Evolutionary conservation across 2,113 vertebrate genomes (phyloP).

Genomic region (Sorex fumeus): DNA sequence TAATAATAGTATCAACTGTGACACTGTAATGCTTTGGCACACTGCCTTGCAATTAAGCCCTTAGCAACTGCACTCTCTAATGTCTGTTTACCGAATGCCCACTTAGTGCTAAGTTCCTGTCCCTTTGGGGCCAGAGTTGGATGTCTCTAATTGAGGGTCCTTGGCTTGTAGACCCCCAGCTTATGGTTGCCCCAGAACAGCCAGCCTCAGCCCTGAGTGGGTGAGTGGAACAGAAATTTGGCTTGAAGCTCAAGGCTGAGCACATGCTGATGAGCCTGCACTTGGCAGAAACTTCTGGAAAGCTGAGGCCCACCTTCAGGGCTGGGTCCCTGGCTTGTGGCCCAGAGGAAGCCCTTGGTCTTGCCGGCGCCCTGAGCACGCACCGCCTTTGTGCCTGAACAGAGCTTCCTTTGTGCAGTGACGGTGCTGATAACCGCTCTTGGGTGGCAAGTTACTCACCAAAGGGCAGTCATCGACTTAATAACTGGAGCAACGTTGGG

Average conservation of each 20-base stretch:
- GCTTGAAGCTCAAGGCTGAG: neutral
- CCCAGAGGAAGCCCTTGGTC: constrained; percentile 42
- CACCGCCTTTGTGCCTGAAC: neutral
- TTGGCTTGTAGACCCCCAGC: neutral
- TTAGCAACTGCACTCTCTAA: neutral
- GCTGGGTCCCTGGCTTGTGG: neutral
- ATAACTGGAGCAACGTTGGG: neutral
- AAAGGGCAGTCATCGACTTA: neutral
- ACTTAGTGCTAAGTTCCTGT: neutral
- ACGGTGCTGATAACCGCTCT: neutral
- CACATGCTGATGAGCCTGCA: neutral
- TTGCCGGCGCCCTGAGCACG: neutral
- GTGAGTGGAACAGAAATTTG: neutral
- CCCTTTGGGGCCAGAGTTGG: neutral
- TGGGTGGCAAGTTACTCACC: neutral
- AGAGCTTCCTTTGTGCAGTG: neutral
- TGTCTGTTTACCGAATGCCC: neutral
- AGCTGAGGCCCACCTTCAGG: neutral
- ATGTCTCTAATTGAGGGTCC: neutral
- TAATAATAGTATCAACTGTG: neutral
- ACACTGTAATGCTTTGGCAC: neutral
- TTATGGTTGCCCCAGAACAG: neutral
- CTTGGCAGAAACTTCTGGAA: neutral
- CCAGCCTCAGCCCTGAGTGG: neutral
- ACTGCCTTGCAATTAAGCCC: neutral